Evolutionary conservation across 2,888 invertebrate genomes (phyloP).

Genomic region (Stegophylla sp.): DNA sequence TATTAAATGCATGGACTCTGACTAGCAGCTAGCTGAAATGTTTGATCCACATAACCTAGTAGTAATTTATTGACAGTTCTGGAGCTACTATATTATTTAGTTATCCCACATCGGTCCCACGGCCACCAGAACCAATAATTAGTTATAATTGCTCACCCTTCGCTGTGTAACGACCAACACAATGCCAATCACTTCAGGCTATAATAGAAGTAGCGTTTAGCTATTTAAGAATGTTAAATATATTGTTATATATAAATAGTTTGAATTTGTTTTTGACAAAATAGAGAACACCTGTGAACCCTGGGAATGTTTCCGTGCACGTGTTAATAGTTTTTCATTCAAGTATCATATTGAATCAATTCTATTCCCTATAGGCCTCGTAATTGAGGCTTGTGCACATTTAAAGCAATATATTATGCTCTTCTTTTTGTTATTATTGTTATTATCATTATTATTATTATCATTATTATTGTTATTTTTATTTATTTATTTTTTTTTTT

Average conservation of each 20-base stretch:
- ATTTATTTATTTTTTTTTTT: conserved; percentile 8
- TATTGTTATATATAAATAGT: conserved; percentile 50
- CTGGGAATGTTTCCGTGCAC: conserved; percentile 58
- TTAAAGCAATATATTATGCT: conserved; percentile 34
- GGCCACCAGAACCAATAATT: conserved; percentile 31
- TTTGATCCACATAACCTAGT: conserved; percentile 49
- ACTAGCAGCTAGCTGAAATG: conserved; percentile 54
- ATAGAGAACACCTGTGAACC: conserved; percentile 50
- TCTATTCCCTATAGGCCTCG: conserved; percentile 26
- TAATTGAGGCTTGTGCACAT: conserved; percentile 40
- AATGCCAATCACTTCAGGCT: conserved; percentile 2
- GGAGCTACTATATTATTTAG: conserved; percentile 46
- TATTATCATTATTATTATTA: conserved; percentile 16
- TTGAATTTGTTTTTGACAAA: conserved; percentile 45
- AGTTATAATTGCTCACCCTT: conserved; percentile 37
- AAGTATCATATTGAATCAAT: conserved; percentile 48
- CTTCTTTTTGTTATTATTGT: conserved; percentile 20
- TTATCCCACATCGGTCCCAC: conserved; percentile 37
- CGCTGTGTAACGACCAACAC: conserved; percentile 26
- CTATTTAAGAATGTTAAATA: conserved; percentile 37
- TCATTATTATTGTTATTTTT: conserved; percentile 18
- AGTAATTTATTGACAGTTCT: conserved; percentile 38
- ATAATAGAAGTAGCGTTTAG: conserved; percentile 53
- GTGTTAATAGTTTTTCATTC: conserved; percentile 47
- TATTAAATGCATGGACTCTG: conserved; percentile 51